Evolutionary conservation across 2,888 invertebrate species (phyloP).

Genomic region (Hypena proboscidalis): DNA sequence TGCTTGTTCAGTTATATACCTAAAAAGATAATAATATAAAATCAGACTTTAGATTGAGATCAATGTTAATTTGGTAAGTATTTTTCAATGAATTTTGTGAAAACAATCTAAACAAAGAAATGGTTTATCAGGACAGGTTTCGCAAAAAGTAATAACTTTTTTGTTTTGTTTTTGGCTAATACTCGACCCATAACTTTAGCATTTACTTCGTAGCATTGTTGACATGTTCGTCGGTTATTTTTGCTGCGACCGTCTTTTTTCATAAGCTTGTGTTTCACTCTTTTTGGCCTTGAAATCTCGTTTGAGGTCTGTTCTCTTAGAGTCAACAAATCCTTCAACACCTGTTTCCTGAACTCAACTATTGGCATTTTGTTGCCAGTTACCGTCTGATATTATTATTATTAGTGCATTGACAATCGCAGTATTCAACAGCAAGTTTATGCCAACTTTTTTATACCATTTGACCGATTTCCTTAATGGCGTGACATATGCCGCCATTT

Average conservation of each 20-base stretch:
- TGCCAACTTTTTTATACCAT: conserved; percentile 39
- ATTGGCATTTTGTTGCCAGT: conserved; percentile 13
- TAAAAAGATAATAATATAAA: conserved; percentile 17
- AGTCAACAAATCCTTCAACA: conserved; percentile 1
- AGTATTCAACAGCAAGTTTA: conserved; percentile 32
- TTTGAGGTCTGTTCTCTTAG: neutral
- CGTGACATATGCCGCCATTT: conserved; percentile 39
- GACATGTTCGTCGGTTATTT: conserved; percentile 21
- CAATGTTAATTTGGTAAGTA: neutral
- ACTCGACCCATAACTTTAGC: conserved; percentile 12
- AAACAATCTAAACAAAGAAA: conserved; percentile 20
- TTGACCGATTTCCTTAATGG: conserved; percentile 36
- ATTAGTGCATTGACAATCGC: conserved; percentile 35
- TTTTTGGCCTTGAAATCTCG: conserved; percentile 11
- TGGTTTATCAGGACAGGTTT: conserved; percentile 28
- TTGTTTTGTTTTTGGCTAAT: conserved; percentile 24
- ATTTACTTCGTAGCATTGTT: conserved; percentile 25
- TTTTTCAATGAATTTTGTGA: conserved; percentile 6
- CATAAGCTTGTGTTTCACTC: conserved; percentile 19
- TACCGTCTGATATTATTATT: conserved; percentile 12
- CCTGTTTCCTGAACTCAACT: conserved; percentile 13
- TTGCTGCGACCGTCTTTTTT: conserved; percentile 13
- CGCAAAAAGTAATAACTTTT: conserved; percentile 31
- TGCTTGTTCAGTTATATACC: too few species aligned
- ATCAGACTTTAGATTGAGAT: conserved; percentile 2